Evolutionary conservation across 2,888 invertebrate genomes (phyloP), one percentile per base, ranked within the genome.

Genomic region (Leptopilina syphax): DNA sequence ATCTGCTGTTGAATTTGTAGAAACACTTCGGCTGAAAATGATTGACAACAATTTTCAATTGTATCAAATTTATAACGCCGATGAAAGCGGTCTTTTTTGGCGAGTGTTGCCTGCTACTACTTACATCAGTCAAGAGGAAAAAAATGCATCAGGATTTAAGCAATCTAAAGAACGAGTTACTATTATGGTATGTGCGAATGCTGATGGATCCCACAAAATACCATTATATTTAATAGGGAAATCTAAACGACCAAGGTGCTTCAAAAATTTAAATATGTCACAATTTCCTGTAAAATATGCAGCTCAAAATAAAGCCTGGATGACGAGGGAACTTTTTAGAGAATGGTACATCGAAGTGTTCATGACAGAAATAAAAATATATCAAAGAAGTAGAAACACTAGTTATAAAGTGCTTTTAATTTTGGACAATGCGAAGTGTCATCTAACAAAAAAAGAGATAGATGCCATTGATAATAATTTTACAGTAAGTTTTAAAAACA

Each of bases 221-320:
- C 83, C 85, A 41, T 76, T 88, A 77, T 82, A 89, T 68, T 70
- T 89, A 10, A 85, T 90, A 70, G 88, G 87, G 4, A 89, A 88
- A 82, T 80, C 83, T 27, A 84, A 84, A 78, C 84, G 86, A 34
- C 86, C 87, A 27, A 73, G 85, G 27, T 85, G 85, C 70, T 89
- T 88, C 76, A 86, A 85, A 80, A 83, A 81, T 67, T 65, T 85
- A 5, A 79, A 79, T 18, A 79, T 27, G 44, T 44, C 24, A 47
- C 57, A 60, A 9, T 77, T 84, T 68, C 83, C 84, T 27, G 78
- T 85, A 10, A 67, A 24, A 18, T 85, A 85, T 54, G 76, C 77
- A 65, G 27, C 63, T 54, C 83, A 84, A 47, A 83, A 80, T 10
- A 86, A 73, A 70, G 85, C 87, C 4, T 87, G 87, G 86, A 88